phyloP scores from a whole-genome alignment of 1,140 invertebrate species.

The Bombus impatiens region DNA sequence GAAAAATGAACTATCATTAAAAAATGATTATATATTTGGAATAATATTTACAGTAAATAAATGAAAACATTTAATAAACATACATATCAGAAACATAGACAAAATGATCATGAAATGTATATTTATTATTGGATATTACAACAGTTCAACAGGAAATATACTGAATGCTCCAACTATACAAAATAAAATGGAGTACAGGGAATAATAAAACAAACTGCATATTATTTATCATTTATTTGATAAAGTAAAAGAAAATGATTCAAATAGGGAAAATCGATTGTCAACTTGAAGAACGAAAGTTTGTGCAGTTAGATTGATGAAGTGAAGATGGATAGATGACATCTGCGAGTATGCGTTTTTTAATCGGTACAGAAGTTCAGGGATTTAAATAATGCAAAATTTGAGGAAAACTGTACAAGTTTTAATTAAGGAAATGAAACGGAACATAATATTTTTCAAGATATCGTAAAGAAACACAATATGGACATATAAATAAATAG shows the following conservation, averaged over 20 bases:
- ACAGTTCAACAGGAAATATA: neutral
- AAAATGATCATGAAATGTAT: neutral
- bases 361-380: neutral
- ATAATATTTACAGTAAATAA: neutral
- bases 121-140: neutral
- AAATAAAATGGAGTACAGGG: constrained; percentile 11
- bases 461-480: constrained; percentile 28
- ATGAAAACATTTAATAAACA: neutral
- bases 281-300: neutral
- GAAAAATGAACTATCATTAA: neutral
- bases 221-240: neutral
- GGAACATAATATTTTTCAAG: neutral
- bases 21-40: neutral
- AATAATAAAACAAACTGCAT: neutral
- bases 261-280: neutral
- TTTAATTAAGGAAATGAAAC: neutral
- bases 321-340: constrained; percentile 31
- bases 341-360: constrained; percentile 27
- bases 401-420: fast-evolving
- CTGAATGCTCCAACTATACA: neutral
- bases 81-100: neutral
- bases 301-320: neutral
- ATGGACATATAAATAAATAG: constrained; percentile 50
- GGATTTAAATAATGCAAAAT: neutral
- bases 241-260: neutral